Percentiles rank a stretch among this genome's conserved stretches.
These are phyloP conservation scores for Sisyra terminalis DNA, from an alignment of 2,888 invertebrate species.

Conservation along the genomic window DNA sequence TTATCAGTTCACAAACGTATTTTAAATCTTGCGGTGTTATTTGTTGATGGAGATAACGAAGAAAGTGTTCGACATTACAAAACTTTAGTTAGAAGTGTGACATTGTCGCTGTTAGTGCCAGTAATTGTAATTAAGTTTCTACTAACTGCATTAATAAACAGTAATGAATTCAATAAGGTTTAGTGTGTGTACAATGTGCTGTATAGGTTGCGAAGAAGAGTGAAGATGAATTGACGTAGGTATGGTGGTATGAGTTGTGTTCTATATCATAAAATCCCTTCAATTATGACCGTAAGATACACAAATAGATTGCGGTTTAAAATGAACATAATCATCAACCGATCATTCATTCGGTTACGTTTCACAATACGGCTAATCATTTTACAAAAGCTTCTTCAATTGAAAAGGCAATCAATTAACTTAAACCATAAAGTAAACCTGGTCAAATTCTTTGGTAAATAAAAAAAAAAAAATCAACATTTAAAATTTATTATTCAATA, in stretches of 20 bases:
- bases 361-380: too few species aligned
- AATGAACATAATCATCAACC: too few species aligned
- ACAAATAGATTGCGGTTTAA: too few species aligned
- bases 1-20: constrained; percentile 2
- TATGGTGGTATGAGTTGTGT: neutral
- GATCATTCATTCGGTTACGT: too few species aligned
- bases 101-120: constrained; percentile 16
- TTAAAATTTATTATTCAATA: too few species aligned
- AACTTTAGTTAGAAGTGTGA: neutral
- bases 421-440: too few species aligned
- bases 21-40: constrained; percentile 1
- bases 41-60: neutral
- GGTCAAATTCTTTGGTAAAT: too few species aligned
- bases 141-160: constrained; percentile 30
- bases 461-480: too few species aligned
- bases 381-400: too few species aligned
- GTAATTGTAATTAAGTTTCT: constrained; percentile 28
- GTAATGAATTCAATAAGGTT: constrained; percentile 22
- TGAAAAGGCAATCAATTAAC: too few species aligned
- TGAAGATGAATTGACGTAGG: neutral
- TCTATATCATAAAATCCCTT: too few species aligned
- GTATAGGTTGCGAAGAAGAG: neutral
- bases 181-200: constrained; percentile 6
- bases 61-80: neutral
- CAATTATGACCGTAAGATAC: too few species aligned